Base-by-base conservation (phyloP, 2,113 vertebrate species). In the Anoplopoma fimbria region DNA sequence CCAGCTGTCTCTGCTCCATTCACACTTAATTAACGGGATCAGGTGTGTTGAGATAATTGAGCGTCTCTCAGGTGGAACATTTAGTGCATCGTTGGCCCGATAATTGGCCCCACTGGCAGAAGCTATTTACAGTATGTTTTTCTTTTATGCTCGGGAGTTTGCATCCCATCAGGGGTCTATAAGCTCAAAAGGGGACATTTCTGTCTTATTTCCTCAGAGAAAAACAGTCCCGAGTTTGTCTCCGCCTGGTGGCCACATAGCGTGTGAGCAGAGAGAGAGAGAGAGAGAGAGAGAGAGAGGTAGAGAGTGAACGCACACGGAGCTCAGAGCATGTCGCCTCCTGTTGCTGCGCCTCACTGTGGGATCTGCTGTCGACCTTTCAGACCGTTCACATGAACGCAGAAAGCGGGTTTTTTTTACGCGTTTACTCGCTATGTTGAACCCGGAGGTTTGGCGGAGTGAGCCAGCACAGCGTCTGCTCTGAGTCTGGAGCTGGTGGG, bases 301-400 rank as follows among this genome's bases (percentile, higher is more conserved):
- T 79, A 60, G 68, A 62, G 79, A 73, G 77, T 2, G 83, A 42
- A 60, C 58, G 84, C 79, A 72, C 78, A 68, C 83, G 15, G 80
- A 63, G 78, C 84, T 81, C 71, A 29, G 85, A 90, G 85, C 86
- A 83, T 84, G 89, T 84, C 87, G 82, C 85, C 91, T 93, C 87
- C 90, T 84, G 91, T 91, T 86, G 91, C 91, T 83, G 86, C 86
- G 9, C 67, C 84, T 82, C 91, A 79, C 87, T 82, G 90, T 84
- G 86, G 87, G 89, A 80, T 89, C 89, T 55, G 76, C 90, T 62
- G 79, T 83, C 92, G 91, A 91, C 91, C 91, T 91, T 90, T 91
- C 87, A 75, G 83, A 3, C 82, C 60, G 19, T 17, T 53, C 85
- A 67, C 83, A 79, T 87, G 87, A 91, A 29, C 77, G 70, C 86